These are phyloP conservation scores for Motacilla alba DNA, from an alignment of 2,113 vertebrate species.

Conservation along the genomic window DNA sequence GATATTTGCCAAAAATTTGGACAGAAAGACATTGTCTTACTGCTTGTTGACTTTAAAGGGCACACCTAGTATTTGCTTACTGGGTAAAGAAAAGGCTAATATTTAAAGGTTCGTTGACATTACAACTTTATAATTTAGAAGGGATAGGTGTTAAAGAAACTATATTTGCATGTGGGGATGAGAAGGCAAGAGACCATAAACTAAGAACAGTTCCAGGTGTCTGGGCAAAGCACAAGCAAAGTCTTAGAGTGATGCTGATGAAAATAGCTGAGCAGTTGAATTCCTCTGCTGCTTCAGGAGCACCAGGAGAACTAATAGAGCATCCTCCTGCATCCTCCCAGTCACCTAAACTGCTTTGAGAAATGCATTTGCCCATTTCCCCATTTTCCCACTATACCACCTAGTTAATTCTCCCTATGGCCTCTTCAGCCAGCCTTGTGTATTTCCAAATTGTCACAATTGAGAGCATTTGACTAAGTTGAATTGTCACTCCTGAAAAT, in stretches of 20 bases:
- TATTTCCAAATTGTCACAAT: not conserved
- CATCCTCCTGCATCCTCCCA: not conserved
- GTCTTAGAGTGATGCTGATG: not conserved
- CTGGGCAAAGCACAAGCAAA: not conserved
- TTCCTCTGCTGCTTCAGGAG: not conserved
- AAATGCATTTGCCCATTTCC: not conserved
- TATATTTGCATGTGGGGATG: not conserved
- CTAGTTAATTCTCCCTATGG: not conserved
- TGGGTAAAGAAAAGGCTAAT: not conserved
- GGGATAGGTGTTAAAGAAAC: not conserved
- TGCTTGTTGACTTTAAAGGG: not conserved
- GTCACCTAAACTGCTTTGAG: not conserved
- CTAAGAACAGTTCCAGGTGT: not conserved
- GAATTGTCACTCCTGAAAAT: not conserved
- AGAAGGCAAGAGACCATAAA: not conserved
- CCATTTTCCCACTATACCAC: not conserved
- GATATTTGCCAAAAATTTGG: not conserved
- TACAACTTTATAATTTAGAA: not conserved
- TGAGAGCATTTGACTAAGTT: not conserved
- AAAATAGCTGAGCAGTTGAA: not conserved
- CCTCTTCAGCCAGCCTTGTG: not conserved
- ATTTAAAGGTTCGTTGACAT: not conserved
- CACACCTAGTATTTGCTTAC: not conserved
- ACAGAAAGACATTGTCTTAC: not conserved
- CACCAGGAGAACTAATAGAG: not conserved